Evolutionary conservation across 1,140 invertebrate genomes (phyloP), one percentile per base, ranked within the genome.

Genomic region (Ips nitidus): DNA sequence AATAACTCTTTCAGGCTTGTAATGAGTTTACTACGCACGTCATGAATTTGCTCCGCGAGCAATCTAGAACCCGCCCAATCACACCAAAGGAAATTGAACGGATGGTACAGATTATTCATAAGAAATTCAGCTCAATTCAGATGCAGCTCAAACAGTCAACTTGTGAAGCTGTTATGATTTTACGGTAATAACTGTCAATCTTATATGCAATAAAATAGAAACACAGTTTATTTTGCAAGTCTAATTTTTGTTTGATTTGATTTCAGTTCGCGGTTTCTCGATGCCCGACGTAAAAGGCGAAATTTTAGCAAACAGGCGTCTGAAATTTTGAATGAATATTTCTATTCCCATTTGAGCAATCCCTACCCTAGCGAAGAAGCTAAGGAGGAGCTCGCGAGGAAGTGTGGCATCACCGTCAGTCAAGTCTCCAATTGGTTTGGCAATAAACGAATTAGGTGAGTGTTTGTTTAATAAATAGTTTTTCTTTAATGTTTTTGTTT

Each of bases 231-330:
- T n/a, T n/a, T n/a, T n/a, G n/a, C n/a, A n/a, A 52, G n/a, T 5
- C 6, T 40, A 52, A n/a, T 64, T 52, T 1, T 40, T n/a, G n/a
- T n/a, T 2, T 62, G 22, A 3, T 41, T 62, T 39, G n/a, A 40
- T 45, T 67, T 67, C 43, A 72, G 75, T 92, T 90, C 66, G 83
- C 86, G 90, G 77, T 99, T 98, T 85, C 87, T 99, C 66, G 97
- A 99, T 82, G 97, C 97, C 36, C 95, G 98, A 83, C 89, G 98
- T 77, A 99, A 99, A 83, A 90, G 98, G 76, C 89, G 98, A 76
- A 99, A 99, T 84, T 99, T 99, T 84, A 98, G 95, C 86, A 99
- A 99, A 86, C 97, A 99, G 82, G 98, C 98, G 37, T 99, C 98
- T 6, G 98, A 99, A 87, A 97, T 99, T 75, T 87, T 99, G 75